These are phyloP conservation scores for Anagyrus pseudococci DNA, from an alignment of 2,888 invertebrate genomes.

Conservation along the genomic window DNA sequence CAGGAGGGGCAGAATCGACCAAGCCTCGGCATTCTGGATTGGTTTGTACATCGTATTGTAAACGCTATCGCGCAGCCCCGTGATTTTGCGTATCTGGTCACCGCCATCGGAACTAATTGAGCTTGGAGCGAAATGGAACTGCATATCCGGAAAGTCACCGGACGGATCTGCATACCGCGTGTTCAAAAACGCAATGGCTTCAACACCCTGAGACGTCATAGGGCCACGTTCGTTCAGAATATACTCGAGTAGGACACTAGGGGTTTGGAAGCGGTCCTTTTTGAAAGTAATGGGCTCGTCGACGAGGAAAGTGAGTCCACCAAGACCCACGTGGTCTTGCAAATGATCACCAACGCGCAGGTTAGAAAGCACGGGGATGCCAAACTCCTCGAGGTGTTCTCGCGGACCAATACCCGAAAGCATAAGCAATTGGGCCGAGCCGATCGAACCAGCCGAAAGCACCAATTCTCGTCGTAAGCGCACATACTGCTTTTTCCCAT, in stretches of 20 bases:
- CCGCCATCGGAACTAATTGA: conserved; percentile 84
- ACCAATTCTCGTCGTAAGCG: conserved; percentile 82
- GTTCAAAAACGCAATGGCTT: conserved; percentile 87
- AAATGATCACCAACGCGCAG: conserved; percentile 83
- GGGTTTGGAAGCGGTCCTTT: conserved; percentile 77
- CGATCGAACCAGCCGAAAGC: conserved; percentile 86
- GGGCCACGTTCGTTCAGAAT: conserved; percentile 82
- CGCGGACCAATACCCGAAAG: conserved; percentile 86
- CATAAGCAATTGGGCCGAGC: conserved; percentile 90
- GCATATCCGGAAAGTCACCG: conserved; percentile 83
- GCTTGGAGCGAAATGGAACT: conserved; percentile 86
- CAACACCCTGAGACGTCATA: conserved; percentile 82
- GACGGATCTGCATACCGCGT: conserved; percentile 83
- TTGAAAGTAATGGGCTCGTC: conserved; percentile 82
- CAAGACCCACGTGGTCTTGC: conserved; percentile 88
- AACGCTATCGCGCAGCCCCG: conserved; percentile 78
- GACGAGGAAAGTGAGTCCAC: conserved; percentile 82
- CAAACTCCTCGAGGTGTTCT: conserved; percentile 75
- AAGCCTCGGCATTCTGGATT: conserved; percentile 78
- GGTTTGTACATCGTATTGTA: conserved; percentile 88
- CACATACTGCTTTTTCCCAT: conserved; percentile 69
- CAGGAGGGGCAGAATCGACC: conserved; percentile 82
- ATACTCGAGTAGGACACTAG: conserved; percentile 81
- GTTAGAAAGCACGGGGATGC: conserved; percentile 77
- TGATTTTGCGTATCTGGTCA: conserved; percentile 78